These are phyloP conservation scores for Sinelater perroti DNA, from an alignment of 2,888 invertebrate species.

Conservation along the genomic window DNA sequence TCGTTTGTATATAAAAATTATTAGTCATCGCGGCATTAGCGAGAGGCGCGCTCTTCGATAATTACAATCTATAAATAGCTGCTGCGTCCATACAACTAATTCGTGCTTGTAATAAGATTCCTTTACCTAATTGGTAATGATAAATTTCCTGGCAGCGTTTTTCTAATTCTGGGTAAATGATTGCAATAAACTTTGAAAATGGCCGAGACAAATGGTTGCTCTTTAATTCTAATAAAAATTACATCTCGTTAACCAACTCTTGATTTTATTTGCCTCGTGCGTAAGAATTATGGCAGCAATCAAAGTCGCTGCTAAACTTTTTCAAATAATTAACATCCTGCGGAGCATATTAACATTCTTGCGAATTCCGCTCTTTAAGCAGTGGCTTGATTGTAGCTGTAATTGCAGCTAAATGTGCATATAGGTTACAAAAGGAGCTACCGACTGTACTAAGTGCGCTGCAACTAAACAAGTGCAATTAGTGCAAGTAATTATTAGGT, in stretches of 20 bases:
- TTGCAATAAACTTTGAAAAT: background rate
- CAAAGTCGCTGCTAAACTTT: too few species aligned
- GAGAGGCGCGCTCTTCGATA: constrained; percentile 31
- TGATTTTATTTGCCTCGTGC: background rate
- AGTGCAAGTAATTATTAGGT: constrained; percentile 38
- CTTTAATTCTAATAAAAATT: background rate
- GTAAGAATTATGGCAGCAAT: background rate
- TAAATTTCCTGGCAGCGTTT: background rate
- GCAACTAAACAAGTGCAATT: constrained; percentile 40
- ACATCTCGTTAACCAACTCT: background rate
- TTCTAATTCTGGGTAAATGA: background rate
- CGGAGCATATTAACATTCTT: too few species aligned
- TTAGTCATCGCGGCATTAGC: constrained; percentile 37
- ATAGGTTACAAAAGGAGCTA: constrained; percentile 37
- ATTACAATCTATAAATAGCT: constrained; percentile 29
- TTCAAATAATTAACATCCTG: too few species aligned
- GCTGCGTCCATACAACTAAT: constrained; percentile 22
- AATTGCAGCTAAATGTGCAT: constrained; percentile 35
- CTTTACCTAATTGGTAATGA: constrained; percentile 2
- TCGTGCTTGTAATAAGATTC: constrained; percentile 8
- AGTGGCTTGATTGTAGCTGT: constrained; percentile 27
- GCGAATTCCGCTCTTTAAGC: constrained; percentile 17
- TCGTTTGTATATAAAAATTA: constrained; percentile 39
- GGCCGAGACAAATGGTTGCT: background rate
- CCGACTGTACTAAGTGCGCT: constrained; percentile 34